Base-by-base conservation (phyloP, 2,113 vertebrate species). In the Apaloderma vittatum region DNA sequence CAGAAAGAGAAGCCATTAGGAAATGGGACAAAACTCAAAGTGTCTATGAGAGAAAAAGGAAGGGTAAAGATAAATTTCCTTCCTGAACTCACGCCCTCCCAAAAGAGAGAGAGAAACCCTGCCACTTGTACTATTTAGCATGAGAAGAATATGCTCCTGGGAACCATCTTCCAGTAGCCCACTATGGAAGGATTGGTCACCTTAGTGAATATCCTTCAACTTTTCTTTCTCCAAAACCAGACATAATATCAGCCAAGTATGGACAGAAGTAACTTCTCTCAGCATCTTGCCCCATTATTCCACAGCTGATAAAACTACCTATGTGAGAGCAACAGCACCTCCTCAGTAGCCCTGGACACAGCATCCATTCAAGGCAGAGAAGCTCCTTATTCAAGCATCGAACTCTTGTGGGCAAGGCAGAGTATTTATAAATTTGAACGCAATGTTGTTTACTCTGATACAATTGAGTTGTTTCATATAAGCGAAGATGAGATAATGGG, bases 401-500 rank as follows among this genome's bases (percentile, higher is more conserved):
- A 68, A 62, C 30, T 34, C 27, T 70, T 86, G 67, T 1, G 55
- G 92, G 67, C 51, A 85, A 90, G 49, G 73, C 52, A 90, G 54
- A 83, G 72, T 37, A 58, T 88, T 83, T 61, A 90, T 73, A 66
- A 79, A 90, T 96, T 70, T 80, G 81, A 73, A 88, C 0, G 1
- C 51, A 70, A 37, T 1, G 1, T 43, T 90, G 57, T 97, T 97
- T 91, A 84, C 72, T 80, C 72, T 92, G 91, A 88, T 80, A 95
- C 46, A 91, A 62, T 2, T 85, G 34, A 40, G 84, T 96, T 92
- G 66, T 86, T 92, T 81, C 82, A 94, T 16, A 49, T 32, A 76
- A 89, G 66, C 6, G 0, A 77, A 88, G 81, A 94, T 91, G 92
- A 96, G 96, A 95, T 90, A 96, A 95, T 86, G 55, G 68, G 67